These are phyloP conservation scores for Antechinus stuartii DNA, from an alignment of 2,113 vertebrate genomes.

Conservation along the genomic window DNA sequence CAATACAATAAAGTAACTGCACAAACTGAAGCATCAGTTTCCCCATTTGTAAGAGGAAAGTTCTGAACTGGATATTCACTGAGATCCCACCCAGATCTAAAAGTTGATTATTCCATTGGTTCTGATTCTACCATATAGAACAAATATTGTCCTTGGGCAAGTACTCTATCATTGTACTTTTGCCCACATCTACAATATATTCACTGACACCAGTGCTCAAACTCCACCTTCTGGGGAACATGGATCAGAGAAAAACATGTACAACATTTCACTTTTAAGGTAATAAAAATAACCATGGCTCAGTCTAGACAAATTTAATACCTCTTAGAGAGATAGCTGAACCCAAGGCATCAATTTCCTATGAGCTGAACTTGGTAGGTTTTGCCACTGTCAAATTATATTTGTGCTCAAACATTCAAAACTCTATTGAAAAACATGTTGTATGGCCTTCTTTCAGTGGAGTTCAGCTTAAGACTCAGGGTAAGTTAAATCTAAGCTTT, in stretches of 20 bases:
- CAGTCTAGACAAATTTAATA: not conserved
- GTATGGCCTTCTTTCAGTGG: not conserved
- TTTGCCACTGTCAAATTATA: not conserved
- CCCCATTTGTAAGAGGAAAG: not conserved
- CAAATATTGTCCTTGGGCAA: not conserved
- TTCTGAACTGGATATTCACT: not conserved
- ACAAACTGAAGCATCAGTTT: not conserved
- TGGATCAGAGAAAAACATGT: not conserved
- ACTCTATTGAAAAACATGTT: not conserved
- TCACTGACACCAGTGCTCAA: not conserved
- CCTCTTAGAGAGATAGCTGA: not conserved
- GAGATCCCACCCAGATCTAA: not conserved
- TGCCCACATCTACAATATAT: not conserved
- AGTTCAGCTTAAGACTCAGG: not conserved
- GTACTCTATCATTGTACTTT: not conserved
- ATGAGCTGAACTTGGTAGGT: not conserved
- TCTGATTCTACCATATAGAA: not conserved
- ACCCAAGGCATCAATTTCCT: constrained; percentile 1
- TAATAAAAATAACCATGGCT: not conserved
- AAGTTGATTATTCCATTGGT: not conserved
- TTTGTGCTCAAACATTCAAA: not conserved
- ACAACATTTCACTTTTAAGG: not conserved
- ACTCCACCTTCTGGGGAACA: not conserved
- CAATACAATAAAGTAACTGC: not conserved
- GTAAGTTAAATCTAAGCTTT: not conserved